Evolutionary conservation across 2,113 vertebrate genomes (phyloP).

Genomic region (Lepidothrix coronata): DNA sequence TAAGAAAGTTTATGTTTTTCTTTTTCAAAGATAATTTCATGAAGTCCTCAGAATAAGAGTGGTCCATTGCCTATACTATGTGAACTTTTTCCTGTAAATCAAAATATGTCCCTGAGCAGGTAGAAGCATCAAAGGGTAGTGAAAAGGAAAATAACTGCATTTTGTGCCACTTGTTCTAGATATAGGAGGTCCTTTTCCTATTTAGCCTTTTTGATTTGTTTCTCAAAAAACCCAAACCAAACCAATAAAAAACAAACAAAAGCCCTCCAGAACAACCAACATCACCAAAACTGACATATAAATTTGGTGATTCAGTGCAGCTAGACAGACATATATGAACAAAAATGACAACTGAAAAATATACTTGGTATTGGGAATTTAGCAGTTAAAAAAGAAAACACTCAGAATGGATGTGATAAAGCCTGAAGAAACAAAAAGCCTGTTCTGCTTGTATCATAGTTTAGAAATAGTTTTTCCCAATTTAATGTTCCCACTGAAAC

Average conservation of each 20-base stretch:
- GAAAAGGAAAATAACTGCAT: not conserved
- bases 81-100: not conserved
- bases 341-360: not conserved
- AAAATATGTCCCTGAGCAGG: not conserved
- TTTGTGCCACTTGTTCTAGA: not conserved
- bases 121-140: not conserved
- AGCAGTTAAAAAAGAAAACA: not conserved
- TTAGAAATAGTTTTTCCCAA: not conserved
- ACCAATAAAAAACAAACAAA: not conserved
- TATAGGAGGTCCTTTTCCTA: not conserved
- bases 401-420: not conserved
- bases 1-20: not conserved
- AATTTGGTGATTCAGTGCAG: not conserved
- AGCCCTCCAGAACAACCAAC: not conserved
- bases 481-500: not conserved
- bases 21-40: not conserved
- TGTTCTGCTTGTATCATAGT: not conserved
- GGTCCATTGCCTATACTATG: not conserved
- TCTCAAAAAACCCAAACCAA: not conserved
- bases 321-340: not conserved
- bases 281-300: not conserved
- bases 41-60: not conserved
- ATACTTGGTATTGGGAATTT: fast-evolving
- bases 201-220: not conserved
- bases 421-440: not conserved